A percentile compares a stretch with the other conserved stretches of the same genome.
phyloP scores from a whole-genome alignment of 2,113 vertebrate species.

The Cricetomys ansorgei region DNA sequence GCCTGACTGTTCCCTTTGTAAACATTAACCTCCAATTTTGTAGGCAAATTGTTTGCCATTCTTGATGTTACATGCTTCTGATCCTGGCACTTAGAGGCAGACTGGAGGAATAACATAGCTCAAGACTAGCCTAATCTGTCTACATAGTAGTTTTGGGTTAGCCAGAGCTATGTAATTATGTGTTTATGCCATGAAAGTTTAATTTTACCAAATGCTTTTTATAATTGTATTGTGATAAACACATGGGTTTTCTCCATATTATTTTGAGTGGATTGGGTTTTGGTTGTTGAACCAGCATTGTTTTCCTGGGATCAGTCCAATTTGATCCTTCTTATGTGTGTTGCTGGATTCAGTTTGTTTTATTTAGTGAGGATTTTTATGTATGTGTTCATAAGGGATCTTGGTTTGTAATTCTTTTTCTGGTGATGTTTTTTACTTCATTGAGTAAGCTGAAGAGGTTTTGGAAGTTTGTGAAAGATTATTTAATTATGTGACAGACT shows the following conservation, averaged over 20 bases:
- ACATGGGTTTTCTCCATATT: background rate
- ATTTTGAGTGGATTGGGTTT: background rate
- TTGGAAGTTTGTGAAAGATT: background rate
- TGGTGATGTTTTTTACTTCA: background rate
- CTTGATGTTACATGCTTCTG: background rate
- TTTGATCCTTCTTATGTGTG: background rate
- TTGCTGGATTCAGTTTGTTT: background rate
- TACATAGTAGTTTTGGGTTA: background rate
- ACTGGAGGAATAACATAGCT: background rate
- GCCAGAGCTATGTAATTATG: background rate
- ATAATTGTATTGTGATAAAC: background rate
- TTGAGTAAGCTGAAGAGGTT: background rate
- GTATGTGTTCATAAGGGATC: background rate
- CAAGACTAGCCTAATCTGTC: background rate
- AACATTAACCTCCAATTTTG: background rate
- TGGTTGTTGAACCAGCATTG: background rate
- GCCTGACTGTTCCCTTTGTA: background rate
- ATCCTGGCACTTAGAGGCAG: background rate
- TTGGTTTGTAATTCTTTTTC: background rate
- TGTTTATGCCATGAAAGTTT: background rate
- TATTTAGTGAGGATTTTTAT: background rate
- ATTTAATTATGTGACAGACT: background rate
- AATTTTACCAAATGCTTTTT: background rate
- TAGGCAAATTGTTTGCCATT: background rate
- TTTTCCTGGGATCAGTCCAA: background rate